Base-by-base conservation (phyloP, 2,797 vertebrate genomes). In the Crypturellus tataupa region DNA sequence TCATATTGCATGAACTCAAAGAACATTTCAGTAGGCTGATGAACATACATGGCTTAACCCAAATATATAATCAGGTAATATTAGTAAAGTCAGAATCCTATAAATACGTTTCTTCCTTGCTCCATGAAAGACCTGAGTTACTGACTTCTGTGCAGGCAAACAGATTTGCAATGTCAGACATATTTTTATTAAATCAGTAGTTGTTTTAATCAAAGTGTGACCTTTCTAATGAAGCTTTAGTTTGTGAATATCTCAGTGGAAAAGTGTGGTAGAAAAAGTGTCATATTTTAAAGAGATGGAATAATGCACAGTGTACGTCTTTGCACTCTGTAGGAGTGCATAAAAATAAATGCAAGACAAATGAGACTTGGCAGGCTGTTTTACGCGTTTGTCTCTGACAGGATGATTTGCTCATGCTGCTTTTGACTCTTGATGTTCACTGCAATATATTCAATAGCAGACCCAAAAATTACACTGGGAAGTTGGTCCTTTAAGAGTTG, bases 261-360 rank as follows among this genome's bases (percentile, higher is more conserved):
- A 62, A 11, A 87, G 71, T 70, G 93, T 84, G 63, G 42, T 90
- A 60, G 56, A 55, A 63, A 42, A 91, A 64, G 9, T 59, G 35
- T 33, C 19, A 31, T 78, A 20, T 80, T 81, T 82, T 80, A 90
- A 90, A 56, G 31, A 64, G 46, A 25, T 73, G 55, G 33, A 73
- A 65, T 79, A 79, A 75, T 75, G 72, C 60, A 53, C 20, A 65
- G 7, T 20, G 25, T 72, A n/a, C 4, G 14, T 27, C 47, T 90
- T 77, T 75, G 44, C 44, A 44, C 76, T 85, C 14, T 23, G 49
- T 62, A 51, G 58, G 80, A 60, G 19, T 89, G 24, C 53, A 79
- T 85, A 78, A 75, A 80, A 78, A 85, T 72, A 90, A 84, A 73
- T 81, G 33, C 14, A 78, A 82, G 63, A 58, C 29, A 63, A 83